Base-by-base conservation (phyloP, 2,888 invertebrate species). In the Dysmachus trigonus region DNA sequence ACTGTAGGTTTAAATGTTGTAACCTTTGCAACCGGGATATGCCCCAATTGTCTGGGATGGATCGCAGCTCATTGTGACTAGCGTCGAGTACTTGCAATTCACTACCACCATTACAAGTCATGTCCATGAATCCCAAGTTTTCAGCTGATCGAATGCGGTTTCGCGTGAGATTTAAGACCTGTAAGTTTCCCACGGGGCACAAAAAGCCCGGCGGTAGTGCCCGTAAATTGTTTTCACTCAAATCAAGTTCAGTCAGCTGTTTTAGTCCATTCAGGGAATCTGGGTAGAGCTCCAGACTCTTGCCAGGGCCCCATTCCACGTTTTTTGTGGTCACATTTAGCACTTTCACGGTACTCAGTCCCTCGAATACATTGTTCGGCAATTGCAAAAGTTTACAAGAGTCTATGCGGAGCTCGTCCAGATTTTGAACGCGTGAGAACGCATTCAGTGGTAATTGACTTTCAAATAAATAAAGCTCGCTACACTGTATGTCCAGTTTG, bases 211-310 rank as follows among this genome's bases (percentile, higher is more conserved):
- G 94, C 71, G 97, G 97, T 90, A 97, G 92, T 83, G 95, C 94
- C 89, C 96, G 94, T 89, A 98, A 94, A 93, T 97, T 97, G 93
- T 97, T 97, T 91, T 96, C 95, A 89, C 96, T 95, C 91, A 98
- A 93, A 92, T 97, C 96, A 90, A 97, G 93, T 88, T 94, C 94
- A 90, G 97, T 96, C 77, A 98, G 93, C 92, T 97, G 97, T 89
- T 95, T 95, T 85, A 98, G 93, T 87, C 96, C 96, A 89, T 94
- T 94, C 89, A 98, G 94, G 88, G 95, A 95, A 89, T 94, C 95
- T 88, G 95, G 93, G 88, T 94, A 94, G 89, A 97, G 91, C 90
- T 97, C 97, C 90, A 98, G 93, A 89, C 94, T 94, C 91, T 96
- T 95, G 73, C 94, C 94, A 88, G 95, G 94, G 76, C 94, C 94